Conservation (phyloP, 2,113 vertebrate genomes). For the Hirundichthys speculiger region DNA sequence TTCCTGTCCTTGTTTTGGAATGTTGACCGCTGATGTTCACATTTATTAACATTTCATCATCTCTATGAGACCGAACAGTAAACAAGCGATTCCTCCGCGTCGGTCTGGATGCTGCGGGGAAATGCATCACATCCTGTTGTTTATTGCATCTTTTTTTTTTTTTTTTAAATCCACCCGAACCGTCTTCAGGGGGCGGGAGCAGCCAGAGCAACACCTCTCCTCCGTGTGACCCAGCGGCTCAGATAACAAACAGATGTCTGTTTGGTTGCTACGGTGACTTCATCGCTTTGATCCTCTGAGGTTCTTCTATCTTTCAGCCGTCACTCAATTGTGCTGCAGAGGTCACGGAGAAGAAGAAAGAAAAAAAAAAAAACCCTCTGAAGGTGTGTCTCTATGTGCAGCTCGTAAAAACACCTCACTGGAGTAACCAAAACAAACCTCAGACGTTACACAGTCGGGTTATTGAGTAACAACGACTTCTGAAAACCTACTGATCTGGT, state of each 20-base stretch:
- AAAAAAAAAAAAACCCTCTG: no score
- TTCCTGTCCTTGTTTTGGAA: not conserved
- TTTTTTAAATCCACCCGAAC: not conserved
- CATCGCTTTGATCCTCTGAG: conserved; percentile 15
- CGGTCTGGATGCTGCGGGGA: not conserved
- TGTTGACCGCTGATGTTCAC: not conserved
- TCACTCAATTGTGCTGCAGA: conserved; percentile 5
- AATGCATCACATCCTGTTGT: not conserved
- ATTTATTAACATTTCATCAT: not conserved
- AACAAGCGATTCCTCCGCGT: not conserved
- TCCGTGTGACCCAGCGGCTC: not conserved
- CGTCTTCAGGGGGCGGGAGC: not conserved
- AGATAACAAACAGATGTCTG: not conserved
- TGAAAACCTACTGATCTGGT: not conserved
- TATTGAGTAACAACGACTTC: not conserved
- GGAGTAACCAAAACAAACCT: not conserved
- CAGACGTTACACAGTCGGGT: not conserved
- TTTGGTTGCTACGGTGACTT: conserved; percentile 54
- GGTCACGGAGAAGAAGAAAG: not conserved
- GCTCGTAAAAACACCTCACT: not conserved
- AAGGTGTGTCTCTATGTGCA: conserved; percentile 7
- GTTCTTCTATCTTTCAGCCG: conserved; percentile 16
- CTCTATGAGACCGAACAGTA: not conserved
- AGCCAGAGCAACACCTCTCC: not conserved
- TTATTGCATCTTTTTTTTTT: no score